These are phyloP conservation scores for Antennarius maculatus DNA, from an alignment of 2,797 vertebrate species.

Conservation along the genomic window DNA sequence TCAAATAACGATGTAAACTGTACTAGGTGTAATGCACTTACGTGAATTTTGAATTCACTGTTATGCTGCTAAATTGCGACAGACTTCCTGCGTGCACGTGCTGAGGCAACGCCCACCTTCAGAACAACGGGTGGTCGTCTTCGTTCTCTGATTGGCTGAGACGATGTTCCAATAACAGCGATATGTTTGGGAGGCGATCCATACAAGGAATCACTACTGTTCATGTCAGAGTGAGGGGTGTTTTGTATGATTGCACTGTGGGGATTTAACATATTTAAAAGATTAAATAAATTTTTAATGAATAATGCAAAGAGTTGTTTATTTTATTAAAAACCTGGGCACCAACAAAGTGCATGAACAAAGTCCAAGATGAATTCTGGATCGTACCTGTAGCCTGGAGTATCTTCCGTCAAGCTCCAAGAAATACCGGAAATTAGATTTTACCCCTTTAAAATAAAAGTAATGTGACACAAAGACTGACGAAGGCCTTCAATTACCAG, in stretches of 20 bases:
- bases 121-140: rapidly evolving
- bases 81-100: slow-evolving; percentile 19
- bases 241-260: neutral
- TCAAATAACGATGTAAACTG: too few relatives aligned
- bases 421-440: neutral
- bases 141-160: slow-evolving; percentile 39
- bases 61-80: too few relatives aligned
- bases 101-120: slow-evolving; percentile 67
- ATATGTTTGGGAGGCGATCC: neutral
- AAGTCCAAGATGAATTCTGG: slow-evolving; percentile 1
- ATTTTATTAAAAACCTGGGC: neutral
- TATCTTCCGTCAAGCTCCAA: slow-evolving; percentile 5
- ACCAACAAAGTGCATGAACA: neutral
- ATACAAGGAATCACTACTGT: neutral
- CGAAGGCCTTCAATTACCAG: too few relatives aligned
- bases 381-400: neutral
- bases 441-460: slow-evolving; percentile 49
- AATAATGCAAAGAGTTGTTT: neutral
- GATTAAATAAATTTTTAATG: neutral
- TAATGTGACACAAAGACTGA: too few relatives aligned
- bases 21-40: too few relatives aligned
- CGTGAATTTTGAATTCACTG: too few relatives aligned
- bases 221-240: neutral
- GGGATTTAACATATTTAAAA: neutral
- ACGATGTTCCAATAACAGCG: neutral